These are phyloP conservation scores for Rapana venosa DNA, from an alignment of 2,888 invertebrate genomes.

Conservation along the genomic window DNA sequence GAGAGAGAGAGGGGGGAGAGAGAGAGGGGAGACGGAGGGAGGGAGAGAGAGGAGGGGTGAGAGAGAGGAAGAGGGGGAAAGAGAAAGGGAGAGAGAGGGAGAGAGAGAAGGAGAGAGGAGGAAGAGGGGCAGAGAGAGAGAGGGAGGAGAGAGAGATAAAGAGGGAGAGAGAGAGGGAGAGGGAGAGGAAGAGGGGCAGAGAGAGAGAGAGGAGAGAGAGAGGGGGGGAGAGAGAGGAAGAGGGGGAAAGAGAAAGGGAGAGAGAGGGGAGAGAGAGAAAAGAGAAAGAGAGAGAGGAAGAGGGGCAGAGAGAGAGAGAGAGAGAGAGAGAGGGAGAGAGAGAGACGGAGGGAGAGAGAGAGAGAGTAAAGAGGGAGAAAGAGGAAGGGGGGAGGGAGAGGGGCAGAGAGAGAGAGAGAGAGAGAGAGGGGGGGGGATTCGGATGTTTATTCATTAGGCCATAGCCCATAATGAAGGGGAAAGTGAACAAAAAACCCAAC, in stretches of 20 bases:
- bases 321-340: slow-evolving; percentile 18
- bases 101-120: not conserved
- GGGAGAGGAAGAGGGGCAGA: not conserved
- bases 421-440: not conserved
- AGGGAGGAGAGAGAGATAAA: slow-evolving; percentile 29
- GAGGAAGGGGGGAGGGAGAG: not conserved
- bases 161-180: slow-evolving; percentile 20
- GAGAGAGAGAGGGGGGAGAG: too few relatives aligned
- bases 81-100: slow-evolving; percentile 36
- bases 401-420: not conserved
- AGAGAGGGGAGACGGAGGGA: too few relatives aligned
- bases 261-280: not conserved
- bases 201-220: not conserved
- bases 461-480: too few relatives aligned
- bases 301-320: not conserved
- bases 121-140: not conserved
- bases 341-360: not conserved
- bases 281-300: slow-evolving; percentile 2
- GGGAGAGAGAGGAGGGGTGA: too few relatives aligned
- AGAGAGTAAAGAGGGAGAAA: not conserved
- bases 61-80: slow-evolving; percentile 32
- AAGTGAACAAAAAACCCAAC: too few relatives aligned
- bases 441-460: too few relatives aligned
- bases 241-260: not conserved
- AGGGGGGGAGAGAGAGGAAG: not conserved